Conservation (phyloP, 1,140 invertebrate genomes). For the Scaptomyza montana region DNA sequence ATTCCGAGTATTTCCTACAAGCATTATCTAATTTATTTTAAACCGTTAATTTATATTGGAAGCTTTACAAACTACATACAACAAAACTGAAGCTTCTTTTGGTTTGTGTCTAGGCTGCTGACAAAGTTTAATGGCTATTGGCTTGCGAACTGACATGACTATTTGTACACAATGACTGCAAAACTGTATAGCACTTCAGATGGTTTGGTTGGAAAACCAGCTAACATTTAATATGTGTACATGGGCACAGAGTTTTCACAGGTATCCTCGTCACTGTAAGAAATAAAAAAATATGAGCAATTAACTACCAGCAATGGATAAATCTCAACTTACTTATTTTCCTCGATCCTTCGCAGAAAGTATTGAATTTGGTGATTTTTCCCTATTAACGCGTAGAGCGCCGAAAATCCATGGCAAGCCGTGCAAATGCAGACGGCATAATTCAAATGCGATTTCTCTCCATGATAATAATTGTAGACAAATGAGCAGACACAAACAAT, state of each 20-base stretch:
- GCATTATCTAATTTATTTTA: too few relatives aligned
- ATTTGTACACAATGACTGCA: not conserved
- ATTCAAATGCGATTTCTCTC: constrained; percentile 69
- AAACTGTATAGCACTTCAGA: constrained; percentile 8
- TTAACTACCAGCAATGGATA: not conserved
- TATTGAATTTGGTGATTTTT: constrained; percentile 77
- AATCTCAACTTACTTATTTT: constrained; percentile 59
- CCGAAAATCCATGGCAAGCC: constrained; percentile 74
- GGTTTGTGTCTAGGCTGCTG: constrained; percentile 32
- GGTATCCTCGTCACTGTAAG: constrained; percentile 67
- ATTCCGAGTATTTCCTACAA: too few relatives aligned
- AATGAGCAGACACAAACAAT: constrained; percentile 69
- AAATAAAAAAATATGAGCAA: not conserved
- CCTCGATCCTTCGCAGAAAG: constrained; percentile 69
- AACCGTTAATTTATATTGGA: constrained; percentile 7
- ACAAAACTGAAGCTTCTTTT: constrained; percentile 5
- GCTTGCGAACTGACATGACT: constrained; percentile 12
- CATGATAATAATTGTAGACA: constrained; percentile 72
- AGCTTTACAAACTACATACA: not conserved
- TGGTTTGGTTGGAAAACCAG: not conserved
- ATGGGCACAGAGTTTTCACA: constrained; percentile 68
- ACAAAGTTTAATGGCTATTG: not conserved
- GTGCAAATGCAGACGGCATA: constrained; percentile 73
- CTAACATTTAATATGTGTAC: constrained; percentile 49
- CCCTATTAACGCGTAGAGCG: constrained; percentile 70